Conservation (phyloP, 2,888 invertebrate genomes). For the Schrankia costaestrigalis region DNA sequence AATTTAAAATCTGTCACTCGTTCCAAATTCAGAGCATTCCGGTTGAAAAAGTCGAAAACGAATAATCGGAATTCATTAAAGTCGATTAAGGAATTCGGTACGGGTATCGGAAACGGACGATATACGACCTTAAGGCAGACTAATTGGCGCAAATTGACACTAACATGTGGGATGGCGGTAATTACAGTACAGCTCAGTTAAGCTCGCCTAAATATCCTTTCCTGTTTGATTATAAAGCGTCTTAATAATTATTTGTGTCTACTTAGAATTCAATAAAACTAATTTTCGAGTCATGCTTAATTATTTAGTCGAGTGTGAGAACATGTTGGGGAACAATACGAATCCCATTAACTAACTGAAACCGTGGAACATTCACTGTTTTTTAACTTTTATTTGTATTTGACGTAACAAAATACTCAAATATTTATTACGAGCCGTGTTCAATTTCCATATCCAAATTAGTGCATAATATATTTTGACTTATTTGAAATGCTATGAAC, state of each 20-base stretch:
- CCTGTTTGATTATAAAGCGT: slow-evolving; percentile 34
- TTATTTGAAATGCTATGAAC: too few relatives aligned
- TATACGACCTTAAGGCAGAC: slow-evolving; percentile 48
- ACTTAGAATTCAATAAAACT: slow-evolving; percentile 33
- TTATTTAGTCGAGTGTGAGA: slow-evolving; percentile 34
- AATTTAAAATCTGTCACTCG: slow-evolving; percentile 79
- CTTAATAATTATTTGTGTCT: slow-evolving; percentile 37
- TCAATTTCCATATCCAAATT: slow-evolving; percentile 4
- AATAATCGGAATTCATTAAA: slow-evolving; percentile 68
- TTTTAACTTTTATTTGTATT: slow-evolving; percentile 15
- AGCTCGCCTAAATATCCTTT: slow-evolving; percentile 21
- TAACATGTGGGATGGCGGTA: slow-evolving; percentile 47
- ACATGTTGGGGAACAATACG: slow-evolving; percentile 18
- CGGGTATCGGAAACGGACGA: slow-evolving; percentile 41
- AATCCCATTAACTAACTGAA: slow-evolving; percentile 13
- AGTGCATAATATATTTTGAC: too few relatives aligned
- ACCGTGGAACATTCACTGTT: slow-evolving; percentile 3
- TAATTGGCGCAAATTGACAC: slow-evolving; percentile 61
- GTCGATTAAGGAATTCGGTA: slow-evolving; percentile 63
- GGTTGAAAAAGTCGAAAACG: slow-evolving; percentile 59
- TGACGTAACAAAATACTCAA: slow-evolving; percentile 2
- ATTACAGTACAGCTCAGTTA: slow-evolving; percentile 42
- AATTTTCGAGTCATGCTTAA: slow-evolving; percentile 33
- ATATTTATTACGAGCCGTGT: slow-evolving; percentile 1
- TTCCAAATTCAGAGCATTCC: slow-evolving; percentile 72